Base-by-base conservation (phyloP, 2,888 invertebrate species). In the Phyllotreta cruciferae region DNA sequence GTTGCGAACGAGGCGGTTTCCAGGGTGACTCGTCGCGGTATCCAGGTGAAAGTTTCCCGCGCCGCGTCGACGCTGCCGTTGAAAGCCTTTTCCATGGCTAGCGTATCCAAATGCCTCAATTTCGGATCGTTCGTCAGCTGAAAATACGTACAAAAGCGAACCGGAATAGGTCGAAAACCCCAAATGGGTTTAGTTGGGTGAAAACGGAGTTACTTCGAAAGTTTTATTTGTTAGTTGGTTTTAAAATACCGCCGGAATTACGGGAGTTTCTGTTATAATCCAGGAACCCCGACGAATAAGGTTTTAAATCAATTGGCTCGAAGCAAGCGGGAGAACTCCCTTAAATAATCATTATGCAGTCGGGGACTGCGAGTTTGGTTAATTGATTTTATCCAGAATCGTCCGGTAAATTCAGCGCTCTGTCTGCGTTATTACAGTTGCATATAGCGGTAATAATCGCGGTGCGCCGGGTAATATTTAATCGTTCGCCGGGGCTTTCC, bases 1-100 rank as follows among this genome's bases (percentile, higher is more conserved):
- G 86, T 83, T 74, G 89, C 82, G 8, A 85, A 82, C 57, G 82
- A 78, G 47, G 84, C 78, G 1, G 89, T 88, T 73, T 86, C 87
- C 57, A 83, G 76, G 9, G 83, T 82, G 66, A 90, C 84, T 61
- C 85, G 83, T 60, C 85, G 82, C 0, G 90, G 89, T 60, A 90
- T 80, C 52, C 84, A 82, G 61, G 82, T 82, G 71, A 88, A 88
- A 72, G 86, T 85, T 61, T 84, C 83, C 37, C 85, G 83, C 3
- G 88, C 86, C 42, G 81, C 82, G 7, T 86, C 83, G 68, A 88
- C 84, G 6, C 86, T 86, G 56, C 83, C 7, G 85, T 86, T 71
- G 81, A 83, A 55, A 86, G 86, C 69, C 86, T 87, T 86, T 56
- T 85, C 84, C 10, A 83, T 83, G 9, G 84, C 85, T 34, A 79